phyloP scores from a whole-genome alignment of 2,113 vertebrate genomes.

The Taurulus bubalis region DNA sequence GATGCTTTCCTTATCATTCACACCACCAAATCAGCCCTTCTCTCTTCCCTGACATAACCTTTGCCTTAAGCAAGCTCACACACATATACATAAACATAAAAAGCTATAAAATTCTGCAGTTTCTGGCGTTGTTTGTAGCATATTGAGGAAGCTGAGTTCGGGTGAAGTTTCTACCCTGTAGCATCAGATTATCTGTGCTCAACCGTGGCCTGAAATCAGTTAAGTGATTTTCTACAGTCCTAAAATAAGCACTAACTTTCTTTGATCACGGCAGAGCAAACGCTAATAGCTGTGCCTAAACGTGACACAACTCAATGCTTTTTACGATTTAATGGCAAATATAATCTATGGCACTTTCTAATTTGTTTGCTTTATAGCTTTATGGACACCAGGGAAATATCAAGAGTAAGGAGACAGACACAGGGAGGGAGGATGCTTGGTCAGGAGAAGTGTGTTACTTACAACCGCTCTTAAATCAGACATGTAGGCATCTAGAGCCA shows the following conservation, averaged over 20 bases:
- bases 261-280: slow-evolving; percentile 64
- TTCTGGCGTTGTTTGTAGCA: slow-evolving; percentile 15
- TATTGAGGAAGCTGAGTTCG: slow-evolving; percentile 33
- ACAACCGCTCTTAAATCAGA: slow-evolving; percentile 80
- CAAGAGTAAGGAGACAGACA: slow-evolving; percentile 52
- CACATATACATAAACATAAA: slow-evolving; percentile 36
- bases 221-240: slow-evolving; percentile 71
- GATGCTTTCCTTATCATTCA: slow-evolving; percentile 75
- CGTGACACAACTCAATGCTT: slow-evolving; percentile 62
- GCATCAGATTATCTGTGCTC: slow-evolving; percentile 65
- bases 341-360: slow-evolving; percentile 68
- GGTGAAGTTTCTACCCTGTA: slow-evolving; percentile 54
- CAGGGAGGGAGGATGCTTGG: slow-evolving; percentile 62
- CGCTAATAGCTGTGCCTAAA: slow-evolving; percentile 67
- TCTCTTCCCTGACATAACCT: slow-evolving; percentile 61
- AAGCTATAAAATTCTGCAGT: slow-evolving; percentile 36
- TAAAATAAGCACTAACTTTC: slow-evolving; percentile 74
- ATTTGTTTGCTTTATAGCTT: slow-evolving; percentile 74
- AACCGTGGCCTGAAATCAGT: slow-evolving; percentile 64
- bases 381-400: slow-evolving; percentile 68
- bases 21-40: slow-evolving; percentile 62
- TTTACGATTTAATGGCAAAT: slow-evolving; percentile 73
- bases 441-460: slow-evolving; percentile 75
- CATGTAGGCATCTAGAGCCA: slow-evolving; percentile 58
- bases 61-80: slow-evolving; percentile 70